Evolutionary conservation across 2,113 vertebrate genomes (phyloP).

Genomic region (Phocoena phocoena): DNA sequence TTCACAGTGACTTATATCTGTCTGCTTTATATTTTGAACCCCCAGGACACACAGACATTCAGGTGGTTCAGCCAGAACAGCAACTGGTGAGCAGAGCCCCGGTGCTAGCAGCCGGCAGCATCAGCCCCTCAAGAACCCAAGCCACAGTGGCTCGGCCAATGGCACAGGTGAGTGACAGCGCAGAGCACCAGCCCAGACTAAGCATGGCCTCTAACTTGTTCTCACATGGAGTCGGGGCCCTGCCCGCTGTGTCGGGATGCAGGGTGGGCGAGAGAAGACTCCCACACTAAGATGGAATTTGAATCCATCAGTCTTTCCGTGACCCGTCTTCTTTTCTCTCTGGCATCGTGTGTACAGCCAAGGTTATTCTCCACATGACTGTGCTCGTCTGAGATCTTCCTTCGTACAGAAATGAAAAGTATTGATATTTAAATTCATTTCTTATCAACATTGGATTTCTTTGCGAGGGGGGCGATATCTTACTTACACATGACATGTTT

Average conservation of each 20-base stretch:
- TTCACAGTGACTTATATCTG: conserved; percentile 32
- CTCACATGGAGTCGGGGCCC: neutral
- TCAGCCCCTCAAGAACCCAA: conserved; percentile 82
- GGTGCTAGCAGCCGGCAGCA: conserved; percentile 76
- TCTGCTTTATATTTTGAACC: conserved; percentile 62
- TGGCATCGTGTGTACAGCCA: neutral
- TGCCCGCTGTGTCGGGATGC: neutral
- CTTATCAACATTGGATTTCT: conserved; percentile 26
- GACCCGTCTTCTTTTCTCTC: neutral
- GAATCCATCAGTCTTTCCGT: neutral
- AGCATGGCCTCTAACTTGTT: neutral
- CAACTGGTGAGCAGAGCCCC: conserved; percentile 82
- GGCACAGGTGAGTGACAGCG: conserved; percentile 79
- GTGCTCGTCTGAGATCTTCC: neutral
- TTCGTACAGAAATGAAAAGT: conserved; percentile 34
- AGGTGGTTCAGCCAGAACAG: conserved; percentile 80
- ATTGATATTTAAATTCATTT: neutral
- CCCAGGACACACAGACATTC: conserved; percentile 85
- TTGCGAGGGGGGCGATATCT: neutral
- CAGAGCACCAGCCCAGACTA: neutral
- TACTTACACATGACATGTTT: neutral
- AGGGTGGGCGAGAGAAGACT: neutral
- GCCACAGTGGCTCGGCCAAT: conserved; percentile 57
- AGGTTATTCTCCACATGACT: neutral
- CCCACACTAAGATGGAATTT: neutral